phyloP scores from a whole-genome alignment of 2,113 vertebrate species.

The Otolemur garnettii region DNA sequence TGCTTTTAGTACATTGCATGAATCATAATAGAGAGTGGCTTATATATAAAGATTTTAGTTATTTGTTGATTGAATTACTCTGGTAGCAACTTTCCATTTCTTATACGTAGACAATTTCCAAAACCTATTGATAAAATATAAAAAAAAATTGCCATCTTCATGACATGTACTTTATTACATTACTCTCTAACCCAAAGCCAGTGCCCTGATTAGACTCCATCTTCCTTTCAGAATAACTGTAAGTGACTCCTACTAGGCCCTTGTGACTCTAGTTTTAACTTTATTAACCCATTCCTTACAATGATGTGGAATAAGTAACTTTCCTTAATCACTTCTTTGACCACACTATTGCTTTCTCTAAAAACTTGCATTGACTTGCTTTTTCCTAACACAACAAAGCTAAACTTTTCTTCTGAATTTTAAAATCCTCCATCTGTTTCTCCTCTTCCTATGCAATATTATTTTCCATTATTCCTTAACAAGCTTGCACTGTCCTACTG shows the following conservation, averaged over 20 bases:
- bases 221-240: not conserved
- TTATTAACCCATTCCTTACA: not conserved
- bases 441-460: constrained; percentile 60
- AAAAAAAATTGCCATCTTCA: not conserved
- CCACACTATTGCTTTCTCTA: not conserved
- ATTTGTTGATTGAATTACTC: not conserved
- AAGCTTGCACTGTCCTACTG: constrained; percentile 48
- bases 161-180: constrained; percentile 9
- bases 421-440: constrained; percentile 61
- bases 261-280: not conserved
- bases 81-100: not conserved
- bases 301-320: not conserved
- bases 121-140: constrained; percentile 32
- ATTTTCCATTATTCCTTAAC: constrained; percentile 74
- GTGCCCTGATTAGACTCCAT: not conserved
- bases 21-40: not conserved
- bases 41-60: not conserved
- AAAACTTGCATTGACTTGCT: constrained; percentile 1
- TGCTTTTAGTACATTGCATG: constrained; percentile 27
- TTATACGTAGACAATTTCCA: not conserved
- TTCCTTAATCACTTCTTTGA: not conserved
- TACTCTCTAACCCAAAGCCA: not conserved
- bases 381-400: constrained; percentile 39
- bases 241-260: not conserved
- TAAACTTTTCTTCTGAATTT: constrained; percentile 65